Conservation (phyloP, 2,113 vertebrate species). For the Pedetes capensis region DNA sequence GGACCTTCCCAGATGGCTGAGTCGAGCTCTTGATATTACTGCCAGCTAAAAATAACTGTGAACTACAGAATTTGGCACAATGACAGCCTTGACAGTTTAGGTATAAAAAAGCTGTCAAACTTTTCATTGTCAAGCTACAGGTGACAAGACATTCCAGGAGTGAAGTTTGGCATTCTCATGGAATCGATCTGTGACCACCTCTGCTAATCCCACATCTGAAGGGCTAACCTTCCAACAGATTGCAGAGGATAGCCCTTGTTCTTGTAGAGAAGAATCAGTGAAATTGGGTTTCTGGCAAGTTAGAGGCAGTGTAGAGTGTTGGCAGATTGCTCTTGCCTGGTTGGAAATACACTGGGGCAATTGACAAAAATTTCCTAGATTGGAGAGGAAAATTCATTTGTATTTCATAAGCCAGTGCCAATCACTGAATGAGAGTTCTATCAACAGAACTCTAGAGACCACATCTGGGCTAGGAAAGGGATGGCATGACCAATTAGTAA, state of each 20-base stretch:
- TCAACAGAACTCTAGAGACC: neutral
- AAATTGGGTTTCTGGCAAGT: neutral
- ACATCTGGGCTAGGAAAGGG: neutral
- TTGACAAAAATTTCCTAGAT: neutral
- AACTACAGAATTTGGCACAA: neutral
- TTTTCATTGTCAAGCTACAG: conserved; percentile 34
- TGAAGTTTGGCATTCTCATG: conserved; percentile 36
- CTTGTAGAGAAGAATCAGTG: neutral
- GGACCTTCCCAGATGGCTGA: neutral
- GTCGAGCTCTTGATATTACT: neutral
- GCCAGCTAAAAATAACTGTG: neutral
- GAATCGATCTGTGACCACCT: conserved; percentile 47
- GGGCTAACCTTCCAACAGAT: neutral
- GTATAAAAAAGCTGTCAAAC: conserved; percentile 30
- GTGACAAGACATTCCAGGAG: neutral
- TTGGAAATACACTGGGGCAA: neutral
- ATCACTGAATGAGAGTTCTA: neutral
- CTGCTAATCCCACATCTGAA: conserved; percentile 40
- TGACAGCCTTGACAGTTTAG: neutral
- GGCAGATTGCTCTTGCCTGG: neutral
- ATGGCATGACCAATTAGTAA: neutral
- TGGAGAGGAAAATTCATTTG: neutral
- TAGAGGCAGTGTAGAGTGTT: neutral
- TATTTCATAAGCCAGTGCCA: neutral
- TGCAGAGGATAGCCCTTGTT: neutral